Evolutionary conservation across 1,140 invertebrate genomes (phyloP).

Genomic region (Nilaparvata lugens): DNA sequence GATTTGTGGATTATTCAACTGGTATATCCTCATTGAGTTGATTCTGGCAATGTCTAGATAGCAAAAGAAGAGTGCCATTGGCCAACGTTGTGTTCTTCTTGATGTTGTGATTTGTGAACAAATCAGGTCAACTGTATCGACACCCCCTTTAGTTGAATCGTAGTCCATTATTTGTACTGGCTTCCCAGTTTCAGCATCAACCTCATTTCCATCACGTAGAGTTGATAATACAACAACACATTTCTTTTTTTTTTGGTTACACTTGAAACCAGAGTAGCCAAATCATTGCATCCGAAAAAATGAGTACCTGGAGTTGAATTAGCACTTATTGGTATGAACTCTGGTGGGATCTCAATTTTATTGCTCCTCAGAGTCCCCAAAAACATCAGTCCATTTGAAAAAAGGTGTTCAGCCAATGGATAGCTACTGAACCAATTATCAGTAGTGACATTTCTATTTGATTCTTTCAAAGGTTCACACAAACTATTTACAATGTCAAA

Average conservation of each 20-base stretch:
- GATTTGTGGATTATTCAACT: too few relatives aligned
- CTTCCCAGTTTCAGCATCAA: slow-evolving; percentile 7
- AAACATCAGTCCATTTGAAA: neutral
- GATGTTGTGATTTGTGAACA: slow-evolving; percentile 1
- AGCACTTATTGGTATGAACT: too few relatives aligned
- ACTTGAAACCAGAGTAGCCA: neutral
- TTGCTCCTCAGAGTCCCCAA: neutral
- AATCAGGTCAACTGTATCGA: slow-evolving; percentile 2
- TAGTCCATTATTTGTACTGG: slow-evolving; percentile 1
- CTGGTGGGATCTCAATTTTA: neutral
- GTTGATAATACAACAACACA: slow-evolving; percentile 6
- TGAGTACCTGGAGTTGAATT: slow-evolving; percentile 1
- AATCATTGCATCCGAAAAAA: neutral
- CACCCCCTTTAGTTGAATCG: slow-evolving; percentile 2
- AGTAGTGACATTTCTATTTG: neutral
- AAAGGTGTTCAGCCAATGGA: neutral
- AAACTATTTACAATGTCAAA: neutral
- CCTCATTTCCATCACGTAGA: neutral
- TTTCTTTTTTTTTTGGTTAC: slow-evolving; percentile 5
- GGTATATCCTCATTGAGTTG: slow-evolving; percentile 14
- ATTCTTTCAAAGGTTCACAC: neutral
- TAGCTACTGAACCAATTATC: neutral
- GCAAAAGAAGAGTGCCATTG: slow-evolving; percentile 26
- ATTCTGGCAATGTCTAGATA: slow-evolving; percentile 26
- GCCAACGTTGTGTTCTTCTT: slow-evolving; percentile 3